A percentile compares a stretch with the other conserved stretches of the same genome.
Conservation (phyloP, 1,140 invertebrate species). For the Neuroterus valhalla region DNA sequence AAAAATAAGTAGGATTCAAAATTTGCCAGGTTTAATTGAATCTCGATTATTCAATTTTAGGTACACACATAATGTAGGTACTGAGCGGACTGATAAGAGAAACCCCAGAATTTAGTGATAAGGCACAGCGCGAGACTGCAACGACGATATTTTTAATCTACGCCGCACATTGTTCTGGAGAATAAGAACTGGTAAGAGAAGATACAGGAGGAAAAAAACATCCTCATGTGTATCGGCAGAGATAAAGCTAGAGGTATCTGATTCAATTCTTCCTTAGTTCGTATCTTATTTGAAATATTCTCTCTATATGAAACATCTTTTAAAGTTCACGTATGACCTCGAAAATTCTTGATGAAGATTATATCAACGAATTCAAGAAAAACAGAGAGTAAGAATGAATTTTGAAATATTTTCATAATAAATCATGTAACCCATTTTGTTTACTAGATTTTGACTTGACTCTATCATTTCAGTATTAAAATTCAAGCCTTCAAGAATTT, state of each 20-base stretch:
- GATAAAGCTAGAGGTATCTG: conserved; percentile 1
- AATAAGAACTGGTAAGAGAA: background rate
- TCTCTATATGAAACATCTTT: background rate
- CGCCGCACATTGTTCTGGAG: background rate
- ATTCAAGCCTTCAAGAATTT: no score
- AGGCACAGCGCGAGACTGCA: background rate
- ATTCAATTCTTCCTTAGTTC: background rate
- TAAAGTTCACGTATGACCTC: no score
- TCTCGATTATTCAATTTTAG: background rate
- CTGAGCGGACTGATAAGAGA: conserved; percentile 43
- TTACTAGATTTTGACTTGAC: no score
- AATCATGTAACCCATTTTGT: no score
- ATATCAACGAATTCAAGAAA: no score
- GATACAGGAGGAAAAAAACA: background rate
- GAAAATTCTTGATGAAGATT: no score
- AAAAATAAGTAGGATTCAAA: no score
- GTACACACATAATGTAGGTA: conserved; percentile 9
- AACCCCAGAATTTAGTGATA: conserved; percentile 34
- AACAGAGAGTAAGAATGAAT: no score
- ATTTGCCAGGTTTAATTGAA: background rate
- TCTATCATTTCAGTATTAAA: no score
- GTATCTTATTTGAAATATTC: background rate
- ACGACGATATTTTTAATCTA: background rate
- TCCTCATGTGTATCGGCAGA: conserved; percentile 21
- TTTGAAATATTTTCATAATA: no score